Conservation (phyloP, 2,888 invertebrate genomes). For the Notodonta dromedarius region DNA sequence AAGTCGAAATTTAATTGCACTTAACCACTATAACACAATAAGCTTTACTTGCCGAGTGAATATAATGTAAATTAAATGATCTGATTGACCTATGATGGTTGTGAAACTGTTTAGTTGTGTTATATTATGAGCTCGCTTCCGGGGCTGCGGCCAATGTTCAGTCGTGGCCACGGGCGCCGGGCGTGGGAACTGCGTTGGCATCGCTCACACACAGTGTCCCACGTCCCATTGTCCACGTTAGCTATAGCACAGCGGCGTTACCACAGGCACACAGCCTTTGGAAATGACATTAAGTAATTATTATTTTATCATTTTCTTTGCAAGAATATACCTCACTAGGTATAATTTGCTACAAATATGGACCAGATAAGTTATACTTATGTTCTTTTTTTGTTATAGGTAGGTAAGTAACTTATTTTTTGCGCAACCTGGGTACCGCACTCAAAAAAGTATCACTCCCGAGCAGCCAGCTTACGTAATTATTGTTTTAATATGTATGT, state of each 20-base stretch:
- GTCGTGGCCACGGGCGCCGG: constrained; percentile 27
- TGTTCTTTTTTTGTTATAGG: too few relatives aligned
- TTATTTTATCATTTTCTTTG: too few relatives aligned
- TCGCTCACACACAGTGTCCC: constrained; percentile 43
- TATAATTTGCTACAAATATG: too few relatives aligned
- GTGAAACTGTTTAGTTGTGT: constrained; percentile 9
- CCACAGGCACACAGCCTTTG: constrained; percentile 43
- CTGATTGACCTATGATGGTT: constrained; percentile 22
- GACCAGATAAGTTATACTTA: too few relatives aligned
- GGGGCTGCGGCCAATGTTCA: constrained; percentile 22
- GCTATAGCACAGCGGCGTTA: constrained; percentile 32
- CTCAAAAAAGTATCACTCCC: constrained; percentile 14
- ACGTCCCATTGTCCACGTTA: constrained; percentile 55
- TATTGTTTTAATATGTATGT: constrained; percentile 44
- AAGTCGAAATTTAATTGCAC: too few relatives aligned
- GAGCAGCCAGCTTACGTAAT: constrained; percentile 43
- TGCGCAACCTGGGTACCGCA: not conserved
- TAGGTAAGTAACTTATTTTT: too few relatives aligned
- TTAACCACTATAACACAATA: too few relatives aligned
- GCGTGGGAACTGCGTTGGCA: constrained; percentile 50
- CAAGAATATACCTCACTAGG: too few relatives aligned
- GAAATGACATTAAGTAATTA: constrained; percentile 30
- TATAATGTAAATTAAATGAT: not conserved
- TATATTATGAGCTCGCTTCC: constrained; percentile 26
- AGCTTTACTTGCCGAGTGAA: too few relatives aligned